Evolutionary conservation across 2,113 vertebrate genomes (phyloP), one percentile per base, ranked within the genome.

Genomic region (Pseudopipra pipra): DNA sequence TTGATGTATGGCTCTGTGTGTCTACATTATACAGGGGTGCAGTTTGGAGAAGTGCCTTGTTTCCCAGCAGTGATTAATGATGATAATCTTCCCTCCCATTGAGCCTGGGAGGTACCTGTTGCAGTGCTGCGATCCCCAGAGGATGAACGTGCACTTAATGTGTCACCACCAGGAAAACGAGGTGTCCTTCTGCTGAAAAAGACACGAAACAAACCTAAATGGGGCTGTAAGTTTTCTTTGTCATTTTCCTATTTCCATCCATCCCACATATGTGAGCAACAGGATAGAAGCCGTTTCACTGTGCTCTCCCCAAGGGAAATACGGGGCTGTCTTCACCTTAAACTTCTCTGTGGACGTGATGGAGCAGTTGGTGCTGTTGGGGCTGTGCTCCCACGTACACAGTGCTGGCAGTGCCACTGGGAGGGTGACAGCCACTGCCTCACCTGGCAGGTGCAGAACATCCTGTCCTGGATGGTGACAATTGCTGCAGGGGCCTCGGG

Each of bases 361-460:
- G 19, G 44, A 23, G 51, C 0, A 0, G 33, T 1, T n/a, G 37
- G 20, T 31, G 67, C 3, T 19, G 41, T 0, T 12, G 33, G 52
- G 52, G 67, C 55, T 41, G 44, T 65, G 85, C 49, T 67, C 28
- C 63, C 63, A 16, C 35, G 27, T 4, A 46, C 4, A 55, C 21
- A 1, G 61, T 9, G 30, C 49, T 2, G 5, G 39, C 17, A 18
- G 39, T 0, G 1, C 30, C 5, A 1, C 1, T 9, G 27, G 28
- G 6, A 2, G 22, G 15, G 28, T 30, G 55, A 61, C n/a, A 70
- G 61, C 19, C 7, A 2, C 51, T 11, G 4, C 58, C 75, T 35
- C 1, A 5, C 5, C 47, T 27, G 43, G 31, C 35, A 30, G 51
- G 8, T 5, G 30, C 47, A 8, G 11, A 33, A 8, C 14, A 2